These are phyloP conservation scores for Nysson spinosus DNA, from an alignment of 2,888 invertebrate species.

Conservation along the genomic window DNA sequence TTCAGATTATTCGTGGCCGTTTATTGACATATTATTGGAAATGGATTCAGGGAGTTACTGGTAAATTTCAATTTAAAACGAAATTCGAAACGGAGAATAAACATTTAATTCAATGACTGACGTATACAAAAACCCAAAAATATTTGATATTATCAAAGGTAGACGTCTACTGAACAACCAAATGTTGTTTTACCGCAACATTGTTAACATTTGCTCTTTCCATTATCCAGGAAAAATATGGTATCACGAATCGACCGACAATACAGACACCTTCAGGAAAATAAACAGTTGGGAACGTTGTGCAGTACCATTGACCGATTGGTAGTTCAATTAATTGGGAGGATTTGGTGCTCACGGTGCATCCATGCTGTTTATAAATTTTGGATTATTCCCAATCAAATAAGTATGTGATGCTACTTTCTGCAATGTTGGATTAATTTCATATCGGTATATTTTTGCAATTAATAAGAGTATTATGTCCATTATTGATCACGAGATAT, in stretches of 20 bases:
- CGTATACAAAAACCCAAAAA: no score
- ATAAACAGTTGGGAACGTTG: constrained; percentile 13
- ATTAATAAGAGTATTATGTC: no score
- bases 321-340: constrained; percentile 30
- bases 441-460: no score
- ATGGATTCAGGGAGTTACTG: no score
- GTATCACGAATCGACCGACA: background rate
- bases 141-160: no score
- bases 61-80: no score
- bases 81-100: no score
- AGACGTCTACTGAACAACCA: no score
- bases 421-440: background rate
- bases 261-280: constrained; percentile 9
- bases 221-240: background rate
- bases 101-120: no score
- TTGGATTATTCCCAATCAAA: background rate
- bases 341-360: constrained; percentile 18
- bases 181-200: background rate
- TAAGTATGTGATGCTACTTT: background rate
- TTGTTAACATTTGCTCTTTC: background rate
- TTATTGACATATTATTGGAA: no score
- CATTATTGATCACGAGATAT: no score
- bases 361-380: constrained; percentile 16
- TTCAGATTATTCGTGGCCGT: no score
- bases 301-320: constrained; percentile 14